Evolutionary conservation across 2,113 vertebrate genomes (phyloP), one percentile per base, ranked within the genome.

Genomic region (Propithecus coquereli): DNA sequence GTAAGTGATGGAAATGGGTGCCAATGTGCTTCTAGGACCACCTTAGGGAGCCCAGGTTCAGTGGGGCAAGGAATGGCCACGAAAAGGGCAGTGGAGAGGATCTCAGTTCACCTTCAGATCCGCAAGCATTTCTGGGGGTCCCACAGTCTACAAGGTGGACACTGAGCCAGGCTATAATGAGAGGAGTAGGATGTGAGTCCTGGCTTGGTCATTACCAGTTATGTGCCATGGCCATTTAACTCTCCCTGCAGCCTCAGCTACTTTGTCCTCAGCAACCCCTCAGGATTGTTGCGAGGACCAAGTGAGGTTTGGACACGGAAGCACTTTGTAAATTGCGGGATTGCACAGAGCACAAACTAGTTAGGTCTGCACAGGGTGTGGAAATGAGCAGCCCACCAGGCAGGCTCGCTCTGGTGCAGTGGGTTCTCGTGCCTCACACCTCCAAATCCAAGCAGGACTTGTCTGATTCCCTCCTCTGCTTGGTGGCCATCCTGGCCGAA

Each of bases 301-400:
- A 88, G 52, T 23, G 89, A 74, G 82, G 79, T 81, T 61, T 82
- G 23, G 63, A 61, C n/a, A 47, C 8, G 37, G 47, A 47, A 43
- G 4, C 34, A 7, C 10, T 18, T 82, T 10, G 8, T 68, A 89
- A 87, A 45, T 61, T 18, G 32, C 59, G 45, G 40, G 23, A 37
- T 74, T 57, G 76, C 54, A 32, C 20, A n/a, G 61, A 88, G 30
- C 65, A 54, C 45, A 9, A 52, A 16, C 25, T 45, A 22, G 4
- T 37, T 6, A 34, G 12, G 0, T 22, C 30, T 13, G 3, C 47
- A 34, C 8, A n/a, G 32, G 3, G 5, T 2, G 5, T 6, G 32
- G 70, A 59, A 66, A 70, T 1, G 27, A 87, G 5, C 5, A 30
- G 73, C 80, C 63, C 71, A 34, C 22, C 30, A 32, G 12, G 70